Evolutionary conservation across 1,140 invertebrate species (phyloP), one percentile per base, ranked within the genome.

Genomic region (Mizuhopecten yessoensis): DNA sequence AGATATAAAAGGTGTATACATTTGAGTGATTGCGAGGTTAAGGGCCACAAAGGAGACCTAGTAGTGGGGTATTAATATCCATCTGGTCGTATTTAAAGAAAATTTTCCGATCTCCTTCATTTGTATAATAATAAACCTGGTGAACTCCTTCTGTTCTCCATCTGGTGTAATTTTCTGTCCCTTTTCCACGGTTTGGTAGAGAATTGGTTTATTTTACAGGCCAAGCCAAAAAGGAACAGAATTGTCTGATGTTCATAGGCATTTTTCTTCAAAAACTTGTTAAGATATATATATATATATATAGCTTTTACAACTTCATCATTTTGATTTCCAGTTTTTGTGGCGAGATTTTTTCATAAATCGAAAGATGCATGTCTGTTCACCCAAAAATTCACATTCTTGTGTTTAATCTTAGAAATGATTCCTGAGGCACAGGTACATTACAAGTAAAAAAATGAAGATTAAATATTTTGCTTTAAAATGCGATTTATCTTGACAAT

Each of bases 61-160:
- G 57, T 75, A 75, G 23, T 29, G 17, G 57, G 7, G 57, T 75
- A 75, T 2, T 75, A 75, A 75, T 75, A 3, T 29, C 5, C 57
- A 75, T n/a, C 57, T 75, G 57, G 57, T 5, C 5, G 57, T 75
- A 75, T n/a, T 75, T 75, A 75, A n/a, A n/a, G 57, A 75, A 75
- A 11, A 29, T 29, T 29, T 75, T n/a, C 2, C 57, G 23, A 75
- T 75, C 57, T 29, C 57, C 57, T 75, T 75, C 57, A 75, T 75
- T 75, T 75, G 20, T 75, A 75, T 29, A 17, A 75, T 75, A n/a
- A 75, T 75, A 29, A 75, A 75, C 57, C 11, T 29, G 17, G 23
- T 75, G 57, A 75, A 75, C 57, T 29, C 23, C 57, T n/a, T 75
- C 57, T 13, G n/a, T n/a, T n/a, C n/a, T n/a, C n/a, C n/a, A n/a